These are phyloP conservation scores for Fabriciana adippe DNA, from an alignment of 2,888 invertebrate species.

Conservation along the genomic window DNA sequence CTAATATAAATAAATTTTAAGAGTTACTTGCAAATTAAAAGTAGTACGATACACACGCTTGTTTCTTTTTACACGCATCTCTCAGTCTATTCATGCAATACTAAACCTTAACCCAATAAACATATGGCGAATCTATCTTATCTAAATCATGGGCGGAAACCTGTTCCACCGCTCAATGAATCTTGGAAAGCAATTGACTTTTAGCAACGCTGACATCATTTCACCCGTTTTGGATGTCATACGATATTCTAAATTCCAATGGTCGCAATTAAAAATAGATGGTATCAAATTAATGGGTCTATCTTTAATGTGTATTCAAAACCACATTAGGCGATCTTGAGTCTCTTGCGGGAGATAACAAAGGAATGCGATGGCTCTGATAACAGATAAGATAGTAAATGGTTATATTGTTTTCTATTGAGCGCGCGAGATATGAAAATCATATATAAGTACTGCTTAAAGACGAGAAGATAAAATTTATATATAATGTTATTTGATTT, in stretches of 20 bases:
- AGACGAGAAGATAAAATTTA: conserved; percentile 1
- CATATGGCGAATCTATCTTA: conserved; percentile 2
- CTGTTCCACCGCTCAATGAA: conserved; percentile 32
- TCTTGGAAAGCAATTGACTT: conserved; percentile 34
- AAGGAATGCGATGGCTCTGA: conserved; percentile 70
- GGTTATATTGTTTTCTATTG: conserved; percentile 67
- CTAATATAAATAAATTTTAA: too few species aligned
- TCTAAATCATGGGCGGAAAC: conserved; percentile 31
- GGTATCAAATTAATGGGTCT: conserved; percentile 58
- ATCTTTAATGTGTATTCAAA: conserved; percentile 68
- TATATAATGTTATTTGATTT: not conserved
- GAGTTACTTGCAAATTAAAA: too few species aligned
- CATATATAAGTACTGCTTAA: conserved; percentile 31
- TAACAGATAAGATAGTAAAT: conserved; percentile 65
- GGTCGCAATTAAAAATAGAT: conserved; percentile 55
- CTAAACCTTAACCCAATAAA: too few species aligned
- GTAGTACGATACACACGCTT: too few species aligned
- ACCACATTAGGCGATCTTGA: conserved; percentile 65
- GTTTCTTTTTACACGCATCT: too few species aligned
- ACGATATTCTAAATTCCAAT: conserved; percentile 12
- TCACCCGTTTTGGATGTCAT: conserved; percentile 27
- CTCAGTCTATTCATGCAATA: too few species aligned
- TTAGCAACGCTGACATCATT: conserved; percentile 34
- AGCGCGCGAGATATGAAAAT: conserved; percentile 51
- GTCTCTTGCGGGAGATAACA: conserved; percentile 61